Evolutionary conservation across 1,140 invertebrate genomes (phyloP), one percentile per base, ranked within the genome.

Genomic region (Trichonephila clavata): DNA sequence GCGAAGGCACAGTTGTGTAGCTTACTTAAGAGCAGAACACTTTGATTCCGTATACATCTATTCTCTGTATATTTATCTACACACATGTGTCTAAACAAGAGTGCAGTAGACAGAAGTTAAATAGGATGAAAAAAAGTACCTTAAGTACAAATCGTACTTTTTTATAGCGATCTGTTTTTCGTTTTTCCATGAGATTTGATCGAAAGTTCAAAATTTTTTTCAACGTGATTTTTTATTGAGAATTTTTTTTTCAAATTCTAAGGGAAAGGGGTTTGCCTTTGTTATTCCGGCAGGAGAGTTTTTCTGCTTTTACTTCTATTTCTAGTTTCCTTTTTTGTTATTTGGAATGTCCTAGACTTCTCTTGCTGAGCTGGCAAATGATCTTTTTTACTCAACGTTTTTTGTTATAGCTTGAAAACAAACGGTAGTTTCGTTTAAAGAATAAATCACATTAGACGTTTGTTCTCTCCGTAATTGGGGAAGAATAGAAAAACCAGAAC

Each of bases 361-460:
- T 68, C 61, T 60, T 60, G 77, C 61, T 92, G 81, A 92, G 81
- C 39, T 92, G 61, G 80, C 60, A 92, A 92, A 92, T 92, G 81
- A 84, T 92, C 81, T 92, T 86, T 60, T 60, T 84, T 59, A 59
- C 59, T 21, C 57, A 43, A 59, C n/a, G 16, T 87, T 90, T 90
- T 90, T 90, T 90, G 77, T 90, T 68, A 90, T 90, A 63, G 71
- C 71, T 81, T 27, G 77, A 90, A 92, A 92, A 92, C 80, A 92
- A 92, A 80, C 90, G 65, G 50, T 32, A 90, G 57, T 80, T 90
- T 80, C 89, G 90, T 92, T 92, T 92, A 92, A 86, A 92, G 90
- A 92, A 92, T 86, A 92, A 92, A 92, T 92, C 90, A 92, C 60
- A 92, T 92, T 92, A 92, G 80, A 65, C 43, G 39, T 92, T 92